Percentiles rank a stretch among this genome's conserved stretches.
phyloP scores from a whole-genome alignment of 2,888 invertebrate species.

The Cheilosia impressa region DNA sequence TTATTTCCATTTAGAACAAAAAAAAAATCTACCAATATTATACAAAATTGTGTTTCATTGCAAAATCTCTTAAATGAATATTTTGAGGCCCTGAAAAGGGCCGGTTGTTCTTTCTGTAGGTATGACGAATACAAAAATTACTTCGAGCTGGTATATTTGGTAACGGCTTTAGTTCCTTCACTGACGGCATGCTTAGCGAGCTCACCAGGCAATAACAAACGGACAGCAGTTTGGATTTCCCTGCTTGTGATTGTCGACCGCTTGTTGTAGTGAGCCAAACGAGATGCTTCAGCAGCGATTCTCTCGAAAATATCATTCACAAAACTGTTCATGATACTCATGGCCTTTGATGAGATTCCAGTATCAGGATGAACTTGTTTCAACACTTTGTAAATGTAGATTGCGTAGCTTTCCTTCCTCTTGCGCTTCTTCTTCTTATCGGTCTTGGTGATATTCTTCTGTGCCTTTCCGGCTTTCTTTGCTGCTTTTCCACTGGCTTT shows the following conservation, averaged over 20 bases:
- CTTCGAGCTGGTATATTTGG: conserved; percentile 85
- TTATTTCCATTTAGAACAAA: no score
- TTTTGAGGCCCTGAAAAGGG: conserved; percentile 40
- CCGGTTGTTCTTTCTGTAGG: conserved; percentile 2
- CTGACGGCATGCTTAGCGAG: conserved; percentile 89
- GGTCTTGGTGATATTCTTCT: conserved; percentile 85
- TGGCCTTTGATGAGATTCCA: no score
- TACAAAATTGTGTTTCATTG: neutral
- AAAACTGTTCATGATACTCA: no score
- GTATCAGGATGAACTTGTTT: conserved; percentile 84
- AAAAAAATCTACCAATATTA: no score
- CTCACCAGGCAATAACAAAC: conserved; percentile 83
- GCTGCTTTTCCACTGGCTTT: conserved; percentile 83
- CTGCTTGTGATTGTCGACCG: no score
- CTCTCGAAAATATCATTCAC: conserved; percentile 80
- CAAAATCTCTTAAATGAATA: neutral
- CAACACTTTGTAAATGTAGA: conserved; percentile 83
- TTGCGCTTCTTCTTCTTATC: conserved; percentile 85
- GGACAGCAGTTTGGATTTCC: no score
- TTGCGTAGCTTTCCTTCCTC: conserved; percentile 81
- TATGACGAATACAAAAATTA: conserved; percentile 51
- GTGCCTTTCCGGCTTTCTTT: conserved; percentile 85
- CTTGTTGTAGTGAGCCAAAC: no score
- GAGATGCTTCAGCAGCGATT: no score
- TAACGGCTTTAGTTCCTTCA: conserved; percentile 88